Evolutionary conservation across 2,888 invertebrate genomes (phyloP).

Genomic region (Cetonia aurata): DNA sequence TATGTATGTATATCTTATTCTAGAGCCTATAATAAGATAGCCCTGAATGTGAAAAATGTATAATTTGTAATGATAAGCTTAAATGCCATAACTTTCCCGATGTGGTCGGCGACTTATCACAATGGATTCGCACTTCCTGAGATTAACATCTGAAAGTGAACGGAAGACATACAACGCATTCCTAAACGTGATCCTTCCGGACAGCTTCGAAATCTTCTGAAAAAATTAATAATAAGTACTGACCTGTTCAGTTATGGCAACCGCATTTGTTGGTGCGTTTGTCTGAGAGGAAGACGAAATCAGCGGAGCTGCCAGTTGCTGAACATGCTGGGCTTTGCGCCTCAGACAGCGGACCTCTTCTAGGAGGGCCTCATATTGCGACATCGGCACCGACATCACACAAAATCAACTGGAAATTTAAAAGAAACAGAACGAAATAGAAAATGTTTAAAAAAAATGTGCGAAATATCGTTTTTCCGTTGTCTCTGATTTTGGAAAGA

Average conservation of each 20-base stretch:
- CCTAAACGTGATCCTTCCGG: conserved; percentile 4
- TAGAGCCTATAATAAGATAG: too few relatives aligned
- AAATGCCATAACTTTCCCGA: conserved; percentile 9
- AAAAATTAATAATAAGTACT: conserved; percentile 2
- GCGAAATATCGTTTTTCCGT: too few relatives aligned
- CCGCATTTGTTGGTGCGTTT: conserved; percentile 12
- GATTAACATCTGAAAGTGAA: conserved; percentile 32
- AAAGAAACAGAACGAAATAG: conserved; percentile 19
- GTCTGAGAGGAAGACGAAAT: conserved; percentile 52
- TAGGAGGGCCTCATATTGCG: conserved; percentile 74
- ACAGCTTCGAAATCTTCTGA: neutral
- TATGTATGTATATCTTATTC: too few relatives aligned
- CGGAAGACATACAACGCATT: neutral
- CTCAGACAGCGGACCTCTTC: conserved; percentile 72
- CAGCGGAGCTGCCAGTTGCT: conserved; percentile 66
- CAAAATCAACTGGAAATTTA: conserved; percentile 55
- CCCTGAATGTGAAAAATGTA: neutral
- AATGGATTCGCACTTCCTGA: conserved; percentile 24
- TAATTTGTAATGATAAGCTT: neutral
- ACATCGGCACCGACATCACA: conserved; percentile 73
- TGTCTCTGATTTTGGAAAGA: too few relatives aligned
- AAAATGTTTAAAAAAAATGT: too few relatives aligned
- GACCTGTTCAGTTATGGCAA: conserved; percentile 18
- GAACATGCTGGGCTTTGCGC: conserved; percentile 71
- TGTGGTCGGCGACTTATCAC: conserved; percentile 13